Evolutionary conservation across 2,113 vertebrate species (phyloP).

Genomic region (Nannospalax galili): DNA sequence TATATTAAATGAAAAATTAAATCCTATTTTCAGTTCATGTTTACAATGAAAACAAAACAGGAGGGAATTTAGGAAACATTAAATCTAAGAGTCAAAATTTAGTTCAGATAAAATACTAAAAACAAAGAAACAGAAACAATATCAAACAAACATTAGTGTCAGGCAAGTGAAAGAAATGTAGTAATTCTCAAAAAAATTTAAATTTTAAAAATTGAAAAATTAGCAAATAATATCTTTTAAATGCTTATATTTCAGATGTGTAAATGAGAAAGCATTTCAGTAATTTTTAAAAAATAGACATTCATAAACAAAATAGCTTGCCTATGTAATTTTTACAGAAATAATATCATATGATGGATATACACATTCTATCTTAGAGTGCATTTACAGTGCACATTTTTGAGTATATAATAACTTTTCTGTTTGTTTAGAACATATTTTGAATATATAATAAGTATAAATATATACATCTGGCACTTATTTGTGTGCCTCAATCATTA

Average conservation of each 20-base stretch:
- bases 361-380: neutral
- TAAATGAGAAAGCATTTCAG: neutral
- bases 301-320: neutral
- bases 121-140: neutral
- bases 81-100: neutral
- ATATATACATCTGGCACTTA: neutral
- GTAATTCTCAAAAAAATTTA: neutral
- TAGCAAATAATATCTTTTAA: neutral
- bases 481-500: neutral
- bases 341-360: neutral
- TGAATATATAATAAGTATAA: neutral
- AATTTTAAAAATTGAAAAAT: neutral
- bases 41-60: conserved; percentile 20
- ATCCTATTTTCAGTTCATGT: neutral
- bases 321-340: neutral
- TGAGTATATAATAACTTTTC: neutral
- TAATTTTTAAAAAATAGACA: neutral
- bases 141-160: neutral
- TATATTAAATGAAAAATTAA: neutral
- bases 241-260: neutral
- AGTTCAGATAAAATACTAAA: neutral
- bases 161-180: neutral
- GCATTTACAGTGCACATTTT: neutral
- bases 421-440: neutral
- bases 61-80: neutral